These are phyloP conservation scores for Stylophora pistillata DNA, from an alignment of 64 coral and sea anemone species.

Conservation along the genomic window DNA sequence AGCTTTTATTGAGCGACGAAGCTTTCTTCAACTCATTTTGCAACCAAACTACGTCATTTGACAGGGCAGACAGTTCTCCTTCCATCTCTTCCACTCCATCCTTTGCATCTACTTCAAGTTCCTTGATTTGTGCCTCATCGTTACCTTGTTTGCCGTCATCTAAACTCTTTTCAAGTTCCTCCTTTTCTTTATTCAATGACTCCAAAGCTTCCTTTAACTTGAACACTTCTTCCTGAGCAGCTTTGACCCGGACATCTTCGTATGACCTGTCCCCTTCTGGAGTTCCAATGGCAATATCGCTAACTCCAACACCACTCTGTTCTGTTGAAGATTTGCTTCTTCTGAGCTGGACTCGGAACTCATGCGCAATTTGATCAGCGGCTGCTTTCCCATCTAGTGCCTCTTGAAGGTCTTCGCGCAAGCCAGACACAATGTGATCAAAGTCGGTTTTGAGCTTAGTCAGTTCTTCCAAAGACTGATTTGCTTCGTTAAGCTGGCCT, in stretches of 20 bases:
- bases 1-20: slow-evolving; percentile 1
- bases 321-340: not conserved
- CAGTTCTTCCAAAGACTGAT: slow-evolving; percentile 42
- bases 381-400: slow-evolving; percentile 68
- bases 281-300: not conserved
- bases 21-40: slow-evolving; percentile 38
- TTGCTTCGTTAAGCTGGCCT: not conserved
- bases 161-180: slow-evolving; percentile 3
- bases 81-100: not conserved
- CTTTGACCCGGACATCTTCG: not conserved
- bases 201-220: not conserved
- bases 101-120: not conserved
- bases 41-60: slow-evolving; percentile 39
- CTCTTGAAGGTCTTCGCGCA: slow-evolving; percentile 86
- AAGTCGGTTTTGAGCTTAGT: slow-evolving; percentile 72
- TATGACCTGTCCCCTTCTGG: not conserved
- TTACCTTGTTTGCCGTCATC: not conserved
- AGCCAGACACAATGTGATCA: slow-evolving; percentile 90
- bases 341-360: slow-evolving; percentile 76
- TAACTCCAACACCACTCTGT: not conserved
- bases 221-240: not conserved
- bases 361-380: slow-evolving; percentile 83
- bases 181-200: not conserved
- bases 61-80: not conserved
- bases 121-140: not conserved